Conservation (phyloP, 2,113 vertebrate species). For the Tor tambroides region DNA sequence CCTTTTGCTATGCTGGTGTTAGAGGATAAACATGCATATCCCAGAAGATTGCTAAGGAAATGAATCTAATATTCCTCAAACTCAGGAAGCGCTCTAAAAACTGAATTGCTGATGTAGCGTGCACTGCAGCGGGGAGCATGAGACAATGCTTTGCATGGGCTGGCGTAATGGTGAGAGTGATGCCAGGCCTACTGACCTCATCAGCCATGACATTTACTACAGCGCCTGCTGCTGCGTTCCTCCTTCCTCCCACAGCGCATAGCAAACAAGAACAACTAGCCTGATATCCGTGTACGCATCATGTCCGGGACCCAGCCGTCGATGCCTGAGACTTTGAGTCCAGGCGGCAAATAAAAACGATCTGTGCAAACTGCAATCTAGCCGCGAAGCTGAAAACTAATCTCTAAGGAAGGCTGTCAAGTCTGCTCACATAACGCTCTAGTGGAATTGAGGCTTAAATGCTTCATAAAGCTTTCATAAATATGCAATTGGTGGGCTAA, state of each 20-base stretch:
- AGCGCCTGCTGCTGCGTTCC: constrained; percentile 36
- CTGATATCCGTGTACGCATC: constrained; percentile 3
- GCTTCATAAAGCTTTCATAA: constrained; percentile 75
- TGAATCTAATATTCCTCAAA: constrained; percentile 65
- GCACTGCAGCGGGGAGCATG: constrained; percentile 63
- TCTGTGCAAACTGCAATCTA: constrained; percentile 63
- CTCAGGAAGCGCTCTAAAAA: constrained; percentile 52
- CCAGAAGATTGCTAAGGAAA: constrained; percentile 61
- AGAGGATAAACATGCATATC: constrained; percentile 54
- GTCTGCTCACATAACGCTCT: constrained; percentile 68
- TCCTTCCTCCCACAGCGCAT: constrained; percentile 46
- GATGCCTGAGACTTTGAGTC: constrained; percentile 35
- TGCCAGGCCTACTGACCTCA: constrained; percentile 70
- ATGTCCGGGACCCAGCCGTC: constrained; percentile 44
- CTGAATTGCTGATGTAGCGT: constrained; percentile 57
- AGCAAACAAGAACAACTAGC: constrained; percentile 63
- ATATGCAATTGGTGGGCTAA: constrained; percentile 73
- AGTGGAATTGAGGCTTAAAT: constrained; percentile 75
- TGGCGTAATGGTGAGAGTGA: constrained; percentile 60
- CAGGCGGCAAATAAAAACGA: constrained; percentile 42
- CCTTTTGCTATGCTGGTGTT: neutral
- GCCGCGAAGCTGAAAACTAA: constrained; percentile 69
- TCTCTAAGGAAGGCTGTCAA: constrained; percentile 75
- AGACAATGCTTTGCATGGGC: constrained; percentile 63
- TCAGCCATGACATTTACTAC: constrained; percentile 75